Percentiles rank a stretch among this genome's conserved stretches.
These are phyloP conservation scores for Bombyx mandarina DNA, from an alignment of 1,140 invertebrate species.

Conservation along the genomic window DNA sequence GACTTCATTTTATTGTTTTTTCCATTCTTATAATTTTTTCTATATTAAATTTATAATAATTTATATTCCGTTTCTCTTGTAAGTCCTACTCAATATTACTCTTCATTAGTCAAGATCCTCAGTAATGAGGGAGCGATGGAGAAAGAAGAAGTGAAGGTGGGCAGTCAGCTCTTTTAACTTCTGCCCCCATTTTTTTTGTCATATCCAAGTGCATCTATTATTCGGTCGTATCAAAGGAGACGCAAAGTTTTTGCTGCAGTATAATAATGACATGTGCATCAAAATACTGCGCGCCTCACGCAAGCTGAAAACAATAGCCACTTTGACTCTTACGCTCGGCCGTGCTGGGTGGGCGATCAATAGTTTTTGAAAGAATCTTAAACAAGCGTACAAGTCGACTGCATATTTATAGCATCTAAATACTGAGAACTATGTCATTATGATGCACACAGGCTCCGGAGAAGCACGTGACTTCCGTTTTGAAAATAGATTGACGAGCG, in stretches of 20 bases:
- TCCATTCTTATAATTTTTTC: no score
- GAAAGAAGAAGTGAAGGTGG: no score
- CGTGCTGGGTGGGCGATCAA: slow-evolving; percentile 38
- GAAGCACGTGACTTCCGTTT: slow-evolving; percentile 47
- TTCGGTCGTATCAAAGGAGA: background rate
- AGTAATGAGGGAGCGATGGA: no score
- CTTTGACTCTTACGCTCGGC: slow-evolving; percentile 30
- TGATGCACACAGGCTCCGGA: slow-evolving; percentile 29
- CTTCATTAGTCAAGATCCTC: no score
- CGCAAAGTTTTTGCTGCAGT: no score
- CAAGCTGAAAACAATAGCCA: slow-evolving; percentile 30
- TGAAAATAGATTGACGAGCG: slow-evolving; percentile 37
- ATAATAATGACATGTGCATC: slow-evolving; percentile 33
- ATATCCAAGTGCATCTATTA: background rate
- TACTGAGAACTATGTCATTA: slow-evolving; percentile 41
- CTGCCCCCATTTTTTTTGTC: no score
- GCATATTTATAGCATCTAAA: slow-evolving; percentile 40
- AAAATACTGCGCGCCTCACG: slow-evolving; percentile 18
- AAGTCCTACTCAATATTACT: no score
- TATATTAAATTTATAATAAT: no score
- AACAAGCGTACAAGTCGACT: slow-evolving; percentile 19
- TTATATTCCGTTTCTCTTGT: no score
- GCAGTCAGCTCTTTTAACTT: no score
- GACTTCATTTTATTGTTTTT: no score
- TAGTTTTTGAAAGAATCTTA: slow-evolving; percentile 3